A percentile compares a stretch with the other conserved stretches of the same genome.
Evolutionary conservation across 2,113 vertebrate species (phyloP).

Genomic region (Pelusios castaneus): DNA sequence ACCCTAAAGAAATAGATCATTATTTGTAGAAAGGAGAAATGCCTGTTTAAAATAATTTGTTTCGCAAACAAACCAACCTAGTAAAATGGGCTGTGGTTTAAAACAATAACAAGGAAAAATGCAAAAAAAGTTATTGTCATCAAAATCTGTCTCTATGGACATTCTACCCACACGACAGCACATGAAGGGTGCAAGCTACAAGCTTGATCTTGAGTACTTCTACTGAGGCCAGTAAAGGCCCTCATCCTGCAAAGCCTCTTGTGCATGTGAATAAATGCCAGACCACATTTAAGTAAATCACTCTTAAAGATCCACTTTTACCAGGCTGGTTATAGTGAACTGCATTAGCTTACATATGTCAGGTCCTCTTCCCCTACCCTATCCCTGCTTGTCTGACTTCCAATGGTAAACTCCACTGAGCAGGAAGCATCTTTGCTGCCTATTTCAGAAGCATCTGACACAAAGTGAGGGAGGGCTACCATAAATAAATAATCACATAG

Average conservation of each 20-base stretch:
- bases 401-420: background rate
- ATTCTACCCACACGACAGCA: background rate
- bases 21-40: background rate
- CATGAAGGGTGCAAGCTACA: background rate
- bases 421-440: background rate
- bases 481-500: background rate
- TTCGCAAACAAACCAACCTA: background rate
- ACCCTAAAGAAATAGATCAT: background rate
- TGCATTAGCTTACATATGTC: background rate
- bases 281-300: background rate
- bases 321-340: background rate
- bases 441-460: background rate
- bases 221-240: background rate
- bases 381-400: background rate
- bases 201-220: background rate
- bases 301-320: background rate
- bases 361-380: background rate
- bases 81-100: background rate
- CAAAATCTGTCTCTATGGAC: slow-evolving; percentile 42
- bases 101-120: slow-evolving; percentile 22
- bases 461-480: background rate
- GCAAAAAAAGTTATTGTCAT: slow-evolving; percentile 20
- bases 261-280: background rate
- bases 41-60: background rate
- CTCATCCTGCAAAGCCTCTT: background rate